Conservation (phyloP, 2,797 vertebrate species). For the Esox lucius region DNA sequence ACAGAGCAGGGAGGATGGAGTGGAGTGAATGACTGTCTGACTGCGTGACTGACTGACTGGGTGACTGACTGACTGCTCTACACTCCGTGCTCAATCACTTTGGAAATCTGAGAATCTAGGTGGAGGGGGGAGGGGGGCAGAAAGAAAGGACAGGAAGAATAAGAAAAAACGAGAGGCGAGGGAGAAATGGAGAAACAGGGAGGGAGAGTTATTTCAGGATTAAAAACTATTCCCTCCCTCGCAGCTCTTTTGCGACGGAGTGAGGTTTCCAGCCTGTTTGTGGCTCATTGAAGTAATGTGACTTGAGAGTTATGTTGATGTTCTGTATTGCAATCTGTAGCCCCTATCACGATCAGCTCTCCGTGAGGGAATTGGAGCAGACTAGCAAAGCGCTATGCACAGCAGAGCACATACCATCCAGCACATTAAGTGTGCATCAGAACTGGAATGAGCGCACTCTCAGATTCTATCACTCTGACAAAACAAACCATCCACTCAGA, state of each 20-base stretch:
- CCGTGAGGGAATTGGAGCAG: conserved; percentile 52
- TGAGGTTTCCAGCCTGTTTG: neutral
- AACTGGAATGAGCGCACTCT: conserved; percentile 45
- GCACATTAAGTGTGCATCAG: conserved; percentile 49
- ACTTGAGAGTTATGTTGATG: conserved; percentile 46
- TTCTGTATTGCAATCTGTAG: conserved; percentile 44
- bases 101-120: neutral
- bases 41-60: conserved; percentile 14
- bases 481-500: neutral
- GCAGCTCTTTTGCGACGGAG: neutral
- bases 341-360: conserved; percentile 25
- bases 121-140: neutral
- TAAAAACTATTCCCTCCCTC: neutral
- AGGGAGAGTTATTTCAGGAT: conserved; percentile 12
- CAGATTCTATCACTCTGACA: conserved; percentile 15
- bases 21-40: conserved; percentile 58
- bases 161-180: too few relatives aligned
- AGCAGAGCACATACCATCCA: conserved; percentile 22
- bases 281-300: conserved; percentile 34
- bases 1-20: conserved; percentile 56
- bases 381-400: conserved; percentile 52
- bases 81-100: conserved; percentile 3
- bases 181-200: too few relatives aligned
- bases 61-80: conserved; percentile 5
- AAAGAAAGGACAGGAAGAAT: neutral